phyloP scores from a whole-genome alignment of 2,888 invertebrate species.

The Drosophila limbata region DNA sequence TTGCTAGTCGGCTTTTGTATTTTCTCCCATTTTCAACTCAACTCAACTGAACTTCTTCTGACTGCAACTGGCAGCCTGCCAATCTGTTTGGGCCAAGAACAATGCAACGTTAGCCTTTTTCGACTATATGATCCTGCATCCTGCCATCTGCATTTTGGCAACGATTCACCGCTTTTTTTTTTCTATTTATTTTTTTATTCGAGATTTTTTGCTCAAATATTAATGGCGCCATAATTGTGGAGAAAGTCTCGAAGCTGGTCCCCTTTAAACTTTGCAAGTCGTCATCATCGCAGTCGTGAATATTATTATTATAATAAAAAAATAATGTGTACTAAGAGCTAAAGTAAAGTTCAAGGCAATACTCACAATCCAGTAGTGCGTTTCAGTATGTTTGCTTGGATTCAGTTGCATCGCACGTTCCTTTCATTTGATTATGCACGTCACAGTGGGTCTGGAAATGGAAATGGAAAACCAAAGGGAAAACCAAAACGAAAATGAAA shows the following conservation, averaged over 20 bases:
- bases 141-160: constrained; percentile 61
- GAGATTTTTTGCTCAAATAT: constrained; percentile 24
- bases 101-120: constrained; percentile 46
- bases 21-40: constrained; percentile 6
- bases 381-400: constrained; percentile 84
- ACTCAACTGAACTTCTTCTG: constrained; percentile 15
- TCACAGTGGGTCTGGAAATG: constrained; percentile 80
- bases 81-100: constrained; percentile 32
- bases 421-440: constrained; percentile 78
- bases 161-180: constrained; percentile 13
- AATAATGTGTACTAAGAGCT: constrained; percentile 8
- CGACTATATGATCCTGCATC: constrained; percentile 41
- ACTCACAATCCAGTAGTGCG: constrained; percentile 86
- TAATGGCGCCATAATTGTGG: constrained; percentile 60
- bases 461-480: neutral
- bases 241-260: constrained; percentile 18
- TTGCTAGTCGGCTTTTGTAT: constrained; percentile 46
- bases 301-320: constrained; percentile 37
- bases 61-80: constrained; percentile 68
- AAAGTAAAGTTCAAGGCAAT: constrained; percentile 63
- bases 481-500: neutral
- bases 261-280: constrained; percentile 22
- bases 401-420: constrained; percentile 85
- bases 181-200: neutral
- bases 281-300: constrained; percentile 30